Evolutionary conservation across 2,797 vertebrate genomes (phyloP), one percentile per base, ranked within the genome.

Genomic region (Dendrocincla tyrannina): DNA sequence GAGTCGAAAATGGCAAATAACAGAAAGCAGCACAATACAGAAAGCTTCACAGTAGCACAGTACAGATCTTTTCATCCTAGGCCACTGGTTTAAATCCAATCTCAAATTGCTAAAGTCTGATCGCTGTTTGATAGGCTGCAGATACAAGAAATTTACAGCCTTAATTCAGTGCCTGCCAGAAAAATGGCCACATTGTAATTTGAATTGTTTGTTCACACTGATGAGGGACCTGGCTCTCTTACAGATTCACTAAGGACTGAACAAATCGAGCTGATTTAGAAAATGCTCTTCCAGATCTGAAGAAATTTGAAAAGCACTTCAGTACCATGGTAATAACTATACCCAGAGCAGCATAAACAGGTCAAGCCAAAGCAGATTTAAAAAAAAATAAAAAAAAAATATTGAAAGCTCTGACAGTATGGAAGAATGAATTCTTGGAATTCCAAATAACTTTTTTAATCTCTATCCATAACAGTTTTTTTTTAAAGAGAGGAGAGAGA

Each of bases 151-250:
- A 87, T 76, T 69, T 67, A 82, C 25, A 70, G 27, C 27, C 32
- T 56, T 24, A 2, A 5, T 85, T 89, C 77, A 67, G 35, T 49
- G 30, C 9, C 59, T 79, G 41, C 39, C 83, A 56, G 41, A 70
- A 94, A 95, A 91, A 72, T n/a, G 33, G 85, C 60, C 64, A 68
- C 59, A 25, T 80, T 73, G 49, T 67, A 85, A 83, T 91, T 58
- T 87, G 33, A 89, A 89, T 73, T 83, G 60, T 33, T 69, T 86
- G 22, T 89, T 88, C 67, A 56, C 39, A 63, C 20, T 85, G 88
- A 90, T 76, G 74, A 84, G 44, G 20, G 64, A 85, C 47, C n/a
- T 56, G 62, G 9, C 17, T 81, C 44, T 77, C 58, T 94, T 79
- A 60, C 33, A 59, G 72, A 83, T 76, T 49, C 52, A 66, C 70